These are phyloP conservation scores for Potorous gilbertii DNA, from an alignment of 2,797 vertebrate genomes.

Conservation along the genomic window DNA sequence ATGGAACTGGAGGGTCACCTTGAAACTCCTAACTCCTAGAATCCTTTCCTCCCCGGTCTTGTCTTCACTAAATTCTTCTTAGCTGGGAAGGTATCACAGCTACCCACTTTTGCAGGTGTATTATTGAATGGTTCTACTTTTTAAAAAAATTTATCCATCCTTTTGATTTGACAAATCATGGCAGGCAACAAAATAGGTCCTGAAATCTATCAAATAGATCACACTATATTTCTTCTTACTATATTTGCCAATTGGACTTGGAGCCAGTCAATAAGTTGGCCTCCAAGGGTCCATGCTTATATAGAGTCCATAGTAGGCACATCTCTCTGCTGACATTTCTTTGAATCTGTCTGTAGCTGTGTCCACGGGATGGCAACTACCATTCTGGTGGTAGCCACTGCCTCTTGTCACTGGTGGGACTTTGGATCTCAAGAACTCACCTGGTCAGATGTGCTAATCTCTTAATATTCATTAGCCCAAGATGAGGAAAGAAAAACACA, in stretches of 20 bases:
- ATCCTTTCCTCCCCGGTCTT: neutral
- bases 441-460: neutral
- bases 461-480: neutral
- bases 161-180: neutral
- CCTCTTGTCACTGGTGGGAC: neutral
- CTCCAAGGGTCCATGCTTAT: too few species aligned
- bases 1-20: neutral
- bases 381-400: too few species aligned
- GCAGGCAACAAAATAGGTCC: neutral
- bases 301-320: neutral
- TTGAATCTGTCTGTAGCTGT: neutral
- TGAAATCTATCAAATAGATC: neutral
- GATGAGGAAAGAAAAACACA: neutral
- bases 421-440: neutral
- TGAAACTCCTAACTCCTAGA: neutral
- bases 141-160: neutral
- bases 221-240: neutral
- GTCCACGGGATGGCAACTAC: neutral
- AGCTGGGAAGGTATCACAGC: too few species aligned
- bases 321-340: neutral
- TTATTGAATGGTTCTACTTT: constrained; percentile 22
- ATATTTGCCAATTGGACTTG: neutral
- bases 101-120: constrained; percentile 42
- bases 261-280: too few species aligned
- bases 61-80: neutral